These are phyloP conservation scores for Heliconius cydno DNA, from an alignment of 2,888 invertebrate species.

Conservation along the genomic window DNA sequence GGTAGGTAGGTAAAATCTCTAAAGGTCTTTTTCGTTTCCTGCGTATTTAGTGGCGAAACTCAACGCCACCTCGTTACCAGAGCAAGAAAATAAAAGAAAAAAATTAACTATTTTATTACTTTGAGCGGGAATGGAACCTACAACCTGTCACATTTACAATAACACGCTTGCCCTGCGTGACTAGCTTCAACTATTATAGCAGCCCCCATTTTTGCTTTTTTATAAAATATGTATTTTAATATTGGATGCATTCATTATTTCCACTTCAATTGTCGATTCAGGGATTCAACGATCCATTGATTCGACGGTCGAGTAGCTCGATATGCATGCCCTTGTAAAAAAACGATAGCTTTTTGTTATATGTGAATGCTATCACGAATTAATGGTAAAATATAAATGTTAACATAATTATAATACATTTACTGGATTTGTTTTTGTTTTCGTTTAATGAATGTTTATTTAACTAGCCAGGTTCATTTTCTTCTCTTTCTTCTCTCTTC, in stretches of 20 bases:
- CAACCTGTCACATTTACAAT: too few relatives aligned
- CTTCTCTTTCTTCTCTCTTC: too few relatives aligned
- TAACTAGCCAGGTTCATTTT: neutral
- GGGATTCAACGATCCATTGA: conserved; percentile 38
- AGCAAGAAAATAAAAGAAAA: too few relatives aligned
- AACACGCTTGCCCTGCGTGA: too few relatives aligned
- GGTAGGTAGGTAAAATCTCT: too few relatives aligned
- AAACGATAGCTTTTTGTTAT: conserved; percentile 23
- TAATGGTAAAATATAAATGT: neutral
- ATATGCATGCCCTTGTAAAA: conserved; percentile 31
- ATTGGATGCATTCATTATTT: conserved; percentile 39
- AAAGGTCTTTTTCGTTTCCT: too few relatives aligned
- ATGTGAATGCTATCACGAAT: neutral
- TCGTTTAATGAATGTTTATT: neutral
- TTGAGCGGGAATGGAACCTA: too few relatives aligned
- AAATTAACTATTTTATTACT: too few relatives aligned
- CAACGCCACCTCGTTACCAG: too few relatives aligned
- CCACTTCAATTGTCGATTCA: conserved; percentile 39
- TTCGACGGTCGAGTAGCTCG: conserved; percentile 30
- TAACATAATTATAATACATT: neutral
- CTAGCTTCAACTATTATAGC: neutral
- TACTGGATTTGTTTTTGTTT: neutral
- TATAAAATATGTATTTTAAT: conserved; percentile 32
- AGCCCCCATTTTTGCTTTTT: conserved; percentile 3
- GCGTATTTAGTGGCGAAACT: too few relatives aligned